Evolutionary conservation across 2,797 vertebrate genomes (phyloP).

Genomic region (Taenioides sp.): DNA sequence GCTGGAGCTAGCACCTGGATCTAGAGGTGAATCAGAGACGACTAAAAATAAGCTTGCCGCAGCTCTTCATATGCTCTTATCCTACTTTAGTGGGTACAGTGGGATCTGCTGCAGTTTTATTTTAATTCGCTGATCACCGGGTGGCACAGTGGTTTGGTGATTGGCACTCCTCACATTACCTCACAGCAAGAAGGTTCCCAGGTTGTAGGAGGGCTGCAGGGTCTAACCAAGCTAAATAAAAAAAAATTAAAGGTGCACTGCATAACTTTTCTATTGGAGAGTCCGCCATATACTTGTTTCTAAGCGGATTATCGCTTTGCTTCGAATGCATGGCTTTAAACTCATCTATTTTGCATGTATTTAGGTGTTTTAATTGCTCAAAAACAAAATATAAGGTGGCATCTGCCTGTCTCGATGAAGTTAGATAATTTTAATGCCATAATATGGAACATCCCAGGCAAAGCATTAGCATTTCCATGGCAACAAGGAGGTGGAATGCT

Average conservation of each 20-base stretch:
- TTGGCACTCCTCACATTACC: neutral
- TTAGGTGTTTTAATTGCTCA: no score
- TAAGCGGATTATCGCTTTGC: neutral
- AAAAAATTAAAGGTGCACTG: no score
- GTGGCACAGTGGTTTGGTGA: neutral
- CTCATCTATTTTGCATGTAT: neutral
- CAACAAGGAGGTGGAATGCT: no score
- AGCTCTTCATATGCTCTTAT: slow-evolving; percentile 14
- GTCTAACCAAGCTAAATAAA: neutral
- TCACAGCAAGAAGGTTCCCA: neutral
- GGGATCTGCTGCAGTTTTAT: slow-evolving; percentile 3
- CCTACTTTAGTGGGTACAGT: slow-evolving; percentile 12
- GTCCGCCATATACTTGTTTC: neutral
- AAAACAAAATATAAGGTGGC: no score
- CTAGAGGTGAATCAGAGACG: slow-evolving; percentile 3
- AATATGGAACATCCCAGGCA: no score
- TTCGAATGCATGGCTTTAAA: neutral
- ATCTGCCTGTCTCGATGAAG: no score
- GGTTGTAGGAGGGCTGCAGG: neutral
- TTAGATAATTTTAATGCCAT: no score
- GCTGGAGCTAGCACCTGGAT: slow-evolving; percentile 20
- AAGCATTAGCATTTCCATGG: no score
- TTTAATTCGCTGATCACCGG: neutral
- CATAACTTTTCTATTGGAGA: no score
- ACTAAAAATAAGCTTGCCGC: slow-evolving; percentile 27